phyloP scores from a whole-genome alignment of 2,888 invertebrate species.

The Drosophila anceps region DNA sequence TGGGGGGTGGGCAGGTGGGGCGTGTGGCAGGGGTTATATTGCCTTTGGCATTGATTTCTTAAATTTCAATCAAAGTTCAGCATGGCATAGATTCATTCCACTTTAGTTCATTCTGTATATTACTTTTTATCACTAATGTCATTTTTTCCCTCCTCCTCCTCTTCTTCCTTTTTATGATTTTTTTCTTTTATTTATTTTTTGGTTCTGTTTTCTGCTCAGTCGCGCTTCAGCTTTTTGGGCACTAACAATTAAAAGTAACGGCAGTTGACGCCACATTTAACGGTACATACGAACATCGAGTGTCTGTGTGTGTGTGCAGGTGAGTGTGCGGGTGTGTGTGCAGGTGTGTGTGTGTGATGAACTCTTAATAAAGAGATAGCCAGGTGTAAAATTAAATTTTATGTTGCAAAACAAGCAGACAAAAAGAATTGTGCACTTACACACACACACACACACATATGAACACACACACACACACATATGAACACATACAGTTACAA shows the following conservation, averaged over 20 bases:
- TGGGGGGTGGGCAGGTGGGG: background rate
- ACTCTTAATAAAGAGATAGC: conserved; percentile 63
- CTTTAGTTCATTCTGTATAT: conserved; percentile 1
- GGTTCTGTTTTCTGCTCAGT: conserved; percentile 42
- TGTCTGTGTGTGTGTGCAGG: background rate
- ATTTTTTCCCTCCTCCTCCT: background rate
- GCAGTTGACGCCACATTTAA: conserved; percentile 66
- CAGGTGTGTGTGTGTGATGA: conserved; percentile 46
- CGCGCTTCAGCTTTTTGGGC: conserved; percentile 55
- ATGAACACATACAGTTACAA: conserved; percentile 15
- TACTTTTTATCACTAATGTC: conserved; percentile 11
- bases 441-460: background rate
- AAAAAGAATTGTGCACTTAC: conserved; percentile 1
- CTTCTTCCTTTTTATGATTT: background rate
- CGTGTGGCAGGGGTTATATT: conserved; percentile 24
- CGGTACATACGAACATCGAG: conserved; percentile 49
- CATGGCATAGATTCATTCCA: conserved; percentile 12
- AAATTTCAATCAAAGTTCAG: conserved; percentile 62
- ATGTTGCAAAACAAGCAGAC: conserved; percentile 38
- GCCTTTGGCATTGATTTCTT: conserved; percentile 66
- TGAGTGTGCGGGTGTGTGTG: background rate
- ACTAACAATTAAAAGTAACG: conserved; percentile 78
- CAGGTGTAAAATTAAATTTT: conserved; percentile 74
- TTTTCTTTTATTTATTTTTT: conserved; percentile 12
- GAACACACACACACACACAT: background rate